A percentile compares a stretch with the other conserved stretches of the same genome.
Conservation (phyloP, 2,888 invertebrate genomes). For the Muscina levida region DNA sequence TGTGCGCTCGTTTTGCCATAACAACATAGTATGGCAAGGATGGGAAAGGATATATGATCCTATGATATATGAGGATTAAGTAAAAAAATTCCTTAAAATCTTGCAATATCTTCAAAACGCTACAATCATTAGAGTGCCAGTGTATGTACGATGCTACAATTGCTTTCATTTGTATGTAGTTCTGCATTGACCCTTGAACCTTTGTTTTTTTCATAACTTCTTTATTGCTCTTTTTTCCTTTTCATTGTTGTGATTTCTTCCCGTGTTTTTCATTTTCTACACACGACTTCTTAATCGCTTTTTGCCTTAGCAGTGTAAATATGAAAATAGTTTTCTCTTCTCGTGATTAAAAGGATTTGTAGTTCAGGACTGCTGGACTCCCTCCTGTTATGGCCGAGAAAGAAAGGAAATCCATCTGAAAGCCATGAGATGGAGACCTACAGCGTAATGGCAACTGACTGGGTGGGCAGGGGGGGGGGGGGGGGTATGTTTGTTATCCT, state of each 20-base stretch:
- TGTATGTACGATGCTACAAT: too few species aligned
- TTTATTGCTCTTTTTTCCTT: neutral
- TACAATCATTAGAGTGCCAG: constrained; percentile 14
- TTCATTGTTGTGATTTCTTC: neutral
- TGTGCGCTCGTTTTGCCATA: too few species aligned
- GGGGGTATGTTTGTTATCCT: too few species aligned
- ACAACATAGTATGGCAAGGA: neutral
- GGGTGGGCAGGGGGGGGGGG: too few species aligned
- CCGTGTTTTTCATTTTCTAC: neutral
- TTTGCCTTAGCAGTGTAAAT: neutral
- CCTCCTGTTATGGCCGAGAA: constrained; percentile 24
- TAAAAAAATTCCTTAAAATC: too few species aligned
- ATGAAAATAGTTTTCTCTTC: neutral
- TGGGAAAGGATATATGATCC: neutral
- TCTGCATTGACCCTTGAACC: constrained; percentile 1
- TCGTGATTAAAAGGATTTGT: neutral
- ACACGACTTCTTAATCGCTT: constrained; percentile 4
- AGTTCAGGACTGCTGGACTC: neutral
- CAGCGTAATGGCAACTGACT: too few species aligned
- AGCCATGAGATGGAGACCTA: neutral
- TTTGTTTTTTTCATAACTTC: neutral
- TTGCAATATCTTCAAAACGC: neutral
- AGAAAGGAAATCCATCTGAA: too few species aligned
- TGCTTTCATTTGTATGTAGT: too few species aligned
- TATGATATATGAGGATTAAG: too few species aligned